Base-by-base conservation (phyloP, 2,888 invertebrate species). In the Chrysolina oricalcia region DNA sequence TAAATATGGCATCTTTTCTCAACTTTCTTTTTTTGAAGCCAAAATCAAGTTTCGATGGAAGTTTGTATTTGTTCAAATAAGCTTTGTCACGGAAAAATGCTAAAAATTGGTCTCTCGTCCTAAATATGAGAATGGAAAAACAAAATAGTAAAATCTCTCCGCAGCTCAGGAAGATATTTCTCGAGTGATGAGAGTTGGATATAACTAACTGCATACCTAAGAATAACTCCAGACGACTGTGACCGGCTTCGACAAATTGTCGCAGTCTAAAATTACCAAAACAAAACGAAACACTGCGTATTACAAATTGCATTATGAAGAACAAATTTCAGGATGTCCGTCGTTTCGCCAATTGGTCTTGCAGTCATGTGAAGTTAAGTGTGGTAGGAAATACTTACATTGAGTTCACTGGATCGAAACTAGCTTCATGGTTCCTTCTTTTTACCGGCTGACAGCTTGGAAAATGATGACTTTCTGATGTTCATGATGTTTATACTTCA, bases 181-280 rank as follows among this genome's bases (percentile, higher is more conserved):
- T 27, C 17, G 19, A 68, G 50, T 68, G 53, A 56, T 53, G 68
- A 68, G 19, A 68, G 35, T 50, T 6, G 35, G 43, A 50, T 40
- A 56, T 68, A 68, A 50, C 50, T 23, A 67, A 67, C 27, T 68
- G 40, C 53, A 53, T 21, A 17, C 17, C 68, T 40, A 50, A 56
- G 41, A 68, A 68, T 68, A 68, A 68, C 68, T 19, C 68, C 53
- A 68, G 68, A 68, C 68, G 40, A 68, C 40, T 53, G 68, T 68
- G 68, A 68, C 53, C 53, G 65, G 50, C 53, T 73, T 59, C 70
- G 63, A 41, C 72, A 65, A 73, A 70, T 70, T 73, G 73, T 73
- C 62, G 63, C 73, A 56, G 63, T 53, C 70, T 53, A 66, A 76
- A 76, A 76, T 76, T 70, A 76, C 76, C 67, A 67, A 73, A 73